Base-by-base conservation (phyloP, 2,797 vertebrate genomes). In the Rhyacichthys aspro region DNA sequence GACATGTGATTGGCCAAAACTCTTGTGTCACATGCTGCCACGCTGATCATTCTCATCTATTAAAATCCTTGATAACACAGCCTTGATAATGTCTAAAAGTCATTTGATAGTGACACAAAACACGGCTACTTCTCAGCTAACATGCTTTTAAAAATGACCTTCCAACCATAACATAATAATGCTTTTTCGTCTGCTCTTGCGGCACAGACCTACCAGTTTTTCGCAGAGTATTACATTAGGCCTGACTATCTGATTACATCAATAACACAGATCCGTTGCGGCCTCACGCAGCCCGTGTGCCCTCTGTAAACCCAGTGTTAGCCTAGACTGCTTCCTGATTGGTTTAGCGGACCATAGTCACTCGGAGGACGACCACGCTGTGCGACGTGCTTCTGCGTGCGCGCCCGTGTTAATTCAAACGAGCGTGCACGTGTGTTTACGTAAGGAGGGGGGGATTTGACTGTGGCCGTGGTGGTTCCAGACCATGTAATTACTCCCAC, bases 401-500 rank as follows among this genome's bases (percentile, higher is more conserved):
- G 68, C 47, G 68, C 6, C 62, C 52, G 41, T 59, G 55, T 39
- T 52, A 45, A 54, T 55, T 44, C 23, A 12, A 43, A 55, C 67
- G 41, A 55, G 45, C 11, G 17, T 33, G 43, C 37, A 12, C 43
- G 57, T 34, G 54, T 50, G 50, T 66, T 43, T 59, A 38, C 36
- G 60, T 68, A 75, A 84, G 76, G 69, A 72, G 78, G 83, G 85
- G 36, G 87, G 78, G 76, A 81, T 80, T 84, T 82, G 63, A 84
- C 79, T 87, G 86, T 76, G 87, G 82, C 81, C 47, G 9, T 76
- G 60, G 85, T 0, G 84, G 87, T 89, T 88, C 83, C 63, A 84
- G 81, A 88, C 82, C 82, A 74, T 90, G 85, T 84, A 86, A 90
- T 91, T 90, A 91, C 82, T 88, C 83, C 82, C 85, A 86, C 87